Percentiles rank a stretch among this genome's conserved stretches.
These are phyloP conservation scores for zebrafish (Danio rerio) DNA, from an alignment of 2,113 vertebrate genomes.

Conservation along the genomic window DNA sequence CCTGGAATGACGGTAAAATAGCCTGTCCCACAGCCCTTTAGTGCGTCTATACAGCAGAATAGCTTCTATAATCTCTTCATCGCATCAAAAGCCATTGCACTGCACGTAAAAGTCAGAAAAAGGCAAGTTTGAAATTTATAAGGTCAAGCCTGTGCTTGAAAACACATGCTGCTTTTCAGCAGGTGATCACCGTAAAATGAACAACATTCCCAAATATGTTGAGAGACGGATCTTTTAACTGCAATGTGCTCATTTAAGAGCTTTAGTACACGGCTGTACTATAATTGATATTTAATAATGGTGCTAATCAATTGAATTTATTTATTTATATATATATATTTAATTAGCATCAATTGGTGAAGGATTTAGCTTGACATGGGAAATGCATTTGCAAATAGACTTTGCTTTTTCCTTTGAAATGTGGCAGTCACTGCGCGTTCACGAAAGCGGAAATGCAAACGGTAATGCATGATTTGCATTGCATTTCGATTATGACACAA, in stretches of 20 bases:
- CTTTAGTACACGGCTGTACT: not conserved
- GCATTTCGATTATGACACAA: too few relatives aligned
- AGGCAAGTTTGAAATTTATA: slow-evolving; percentile 67
- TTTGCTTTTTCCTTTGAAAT: too few relatives aligned
- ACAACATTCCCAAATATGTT: slow-evolving; percentile 59
- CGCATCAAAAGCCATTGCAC: slow-evolving; percentile 32
- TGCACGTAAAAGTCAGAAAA: slow-evolving; percentile 39
- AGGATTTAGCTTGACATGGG: too few relatives aligned
- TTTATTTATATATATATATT: too few relatives aligned
- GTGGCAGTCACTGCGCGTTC: too few relatives aligned
- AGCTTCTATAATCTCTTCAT: slow-evolving; percentile 17
- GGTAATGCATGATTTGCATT: too few relatives aligned
- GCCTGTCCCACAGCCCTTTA: not conserved
- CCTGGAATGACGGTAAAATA: slow-evolving; percentile 82
- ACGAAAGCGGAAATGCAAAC: too few relatives aligned
- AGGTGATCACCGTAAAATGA: slow-evolving; percentile 56
- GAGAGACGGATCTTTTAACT: slow-evolving; percentile 51
- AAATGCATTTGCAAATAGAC: too few relatives aligned
- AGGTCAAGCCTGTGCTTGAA: slow-evolving; percentile 58
- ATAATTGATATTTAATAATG: not conserved
- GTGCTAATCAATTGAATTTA: too few relatives aligned
- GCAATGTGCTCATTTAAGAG: not conserved
- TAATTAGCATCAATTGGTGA: too few relatives aligned
- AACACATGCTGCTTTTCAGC: slow-evolving; percentile 42
- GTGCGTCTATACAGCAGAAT: not conserved